A percentile compares a stretch with the other conserved stretches of the same genome.
These are phyloP conservation scores for Nasonovia ribisnigri DNA, from an alignment of 2,888 invertebrate species.

Conservation along the genomic window DNA sequence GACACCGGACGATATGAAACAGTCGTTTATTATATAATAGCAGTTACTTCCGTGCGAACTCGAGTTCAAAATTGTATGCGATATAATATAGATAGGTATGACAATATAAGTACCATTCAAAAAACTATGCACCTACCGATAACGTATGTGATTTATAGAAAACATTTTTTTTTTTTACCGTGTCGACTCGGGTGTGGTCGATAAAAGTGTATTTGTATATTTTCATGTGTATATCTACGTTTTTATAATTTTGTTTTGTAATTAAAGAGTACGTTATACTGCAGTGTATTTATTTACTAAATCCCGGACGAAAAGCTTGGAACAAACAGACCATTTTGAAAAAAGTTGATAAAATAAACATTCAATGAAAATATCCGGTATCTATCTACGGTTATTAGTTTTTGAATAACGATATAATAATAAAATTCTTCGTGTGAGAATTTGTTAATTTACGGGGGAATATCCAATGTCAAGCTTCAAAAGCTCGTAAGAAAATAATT, in stretches of 20 bases:
- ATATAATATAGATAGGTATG: not conserved
- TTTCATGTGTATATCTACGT: not conserved
- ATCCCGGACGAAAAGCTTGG: no score
- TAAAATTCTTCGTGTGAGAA: no score
- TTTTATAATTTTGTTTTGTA: not conserved
- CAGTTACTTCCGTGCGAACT: not conserved
- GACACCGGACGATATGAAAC: not conserved
- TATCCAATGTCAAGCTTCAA: no score
- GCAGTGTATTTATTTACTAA: not conserved
- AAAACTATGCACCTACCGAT: not conserved
- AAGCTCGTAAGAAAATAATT: no score
- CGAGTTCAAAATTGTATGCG: not conserved
- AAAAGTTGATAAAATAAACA: no score
- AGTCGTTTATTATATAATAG: not conserved
- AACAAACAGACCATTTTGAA: no score
- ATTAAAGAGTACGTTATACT: not conserved
- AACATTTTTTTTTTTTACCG: not conserved
- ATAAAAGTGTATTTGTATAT: not conserved
- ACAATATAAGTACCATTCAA: not conserved
- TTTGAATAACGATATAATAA: no score
- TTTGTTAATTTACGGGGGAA: no score
- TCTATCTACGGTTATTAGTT: no score
- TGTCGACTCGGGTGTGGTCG: not conserved
- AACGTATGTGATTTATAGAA: not conserved
- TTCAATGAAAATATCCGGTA: no score